Base-by-base conservation (phyloP, 2,888 invertebrate species). In the Dioctria linearis region DNA sequence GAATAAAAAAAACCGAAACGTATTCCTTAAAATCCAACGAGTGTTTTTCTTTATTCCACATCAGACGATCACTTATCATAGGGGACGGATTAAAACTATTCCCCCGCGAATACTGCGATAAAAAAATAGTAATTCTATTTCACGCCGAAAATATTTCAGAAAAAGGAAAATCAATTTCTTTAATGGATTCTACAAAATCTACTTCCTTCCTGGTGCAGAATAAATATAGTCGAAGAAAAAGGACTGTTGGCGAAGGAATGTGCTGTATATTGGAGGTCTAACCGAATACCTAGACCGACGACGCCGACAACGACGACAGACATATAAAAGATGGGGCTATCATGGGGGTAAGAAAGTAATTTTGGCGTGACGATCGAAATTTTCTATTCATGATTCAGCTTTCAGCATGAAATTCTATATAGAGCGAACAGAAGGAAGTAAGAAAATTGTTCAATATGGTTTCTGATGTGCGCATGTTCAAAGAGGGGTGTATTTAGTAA, bases 81-180 rank as follows among this genome's bases (percentile, higher is more conserved):
- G 42, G 42, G 73, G 73, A 73, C 73, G 73, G 73, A 73, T 40
- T 59, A 13, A 42, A 42, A 73, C 73, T 73, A 73, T 42, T 8
- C 57, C 39, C 73, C 39, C 39, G n/a, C 71, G 43, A 73, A 57
- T 39, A 73, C 54, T 73, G 73, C 73, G 40, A 39, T 43, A 73
- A 57, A n/a, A 57, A 1, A 25, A 25, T 25, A 25, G 25, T 25
- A 25, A 25, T 25, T 25, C 25, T 25, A 51, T 49, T 51, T 37
- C 43, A 37, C 5, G 1, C 37, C 37, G 5, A 42, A 51, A 51
- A 37, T 42, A 42, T 43, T 9, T 11, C 66, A 66, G 8, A 13
- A 39, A 73, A 5, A 42, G 43, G 57, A 73, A 73, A 73, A 73
- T 73, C 73, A 73, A 73, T 73, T 42, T 73, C 61, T 54, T n/a